These are phyloP conservation scores for Huso huso DNA, from an alignment of 2,797 vertebrate species.

Conservation along the genomic window DNA sequence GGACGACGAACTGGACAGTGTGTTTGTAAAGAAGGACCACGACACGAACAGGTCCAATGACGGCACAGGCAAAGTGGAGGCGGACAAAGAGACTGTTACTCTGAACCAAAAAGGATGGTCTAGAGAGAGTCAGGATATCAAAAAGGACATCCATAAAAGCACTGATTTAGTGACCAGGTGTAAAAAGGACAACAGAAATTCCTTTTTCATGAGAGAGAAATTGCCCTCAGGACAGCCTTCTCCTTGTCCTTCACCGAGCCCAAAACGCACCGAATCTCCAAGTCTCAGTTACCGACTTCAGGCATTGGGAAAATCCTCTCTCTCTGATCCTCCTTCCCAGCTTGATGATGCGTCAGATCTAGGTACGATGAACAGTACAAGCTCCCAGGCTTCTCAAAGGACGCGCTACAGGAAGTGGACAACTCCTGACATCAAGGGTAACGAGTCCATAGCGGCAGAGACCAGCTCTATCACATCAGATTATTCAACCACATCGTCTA, in stretches of 20 bases:
- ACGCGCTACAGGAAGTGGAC: constrained; percentile 55
- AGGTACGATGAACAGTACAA: constrained; percentile 57
- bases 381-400: constrained; percentile 65
- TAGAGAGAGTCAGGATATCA: constrained; percentile 33
- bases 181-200: constrained; percentile 53
- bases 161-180: constrained; percentile 37
- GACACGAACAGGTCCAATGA: constrained; percentile 40
- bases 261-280: constrained; percentile 48
- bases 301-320: constrained; percentile 42
- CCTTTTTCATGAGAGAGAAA: constrained; percentile 55
- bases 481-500: constrained; percentile 77
- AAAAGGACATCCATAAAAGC: constrained; percentile 53
- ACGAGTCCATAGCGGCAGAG: constrained; percentile 59
- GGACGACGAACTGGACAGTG: constrained; percentile 84
- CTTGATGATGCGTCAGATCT: constrained; percentile 74
- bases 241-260: constrained; percentile 41
- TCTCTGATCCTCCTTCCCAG: constrained; percentile 51
- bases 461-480: constrained; percentile 83
- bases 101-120: constrained; percentile 20
- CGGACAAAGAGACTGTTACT: constrained; percentile 38
- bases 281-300: constrained; percentile 42
- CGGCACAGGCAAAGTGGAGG: constrained; percentile 36
- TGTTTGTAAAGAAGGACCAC: constrained; percentile 72
- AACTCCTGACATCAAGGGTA: constrained; percentile 51
- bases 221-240: constrained; percentile 42